These are phyloP conservation scores for Orthosia gracilis DNA, from an alignment of 2,888 invertebrate genomes.

Conservation along the genomic window DNA sequence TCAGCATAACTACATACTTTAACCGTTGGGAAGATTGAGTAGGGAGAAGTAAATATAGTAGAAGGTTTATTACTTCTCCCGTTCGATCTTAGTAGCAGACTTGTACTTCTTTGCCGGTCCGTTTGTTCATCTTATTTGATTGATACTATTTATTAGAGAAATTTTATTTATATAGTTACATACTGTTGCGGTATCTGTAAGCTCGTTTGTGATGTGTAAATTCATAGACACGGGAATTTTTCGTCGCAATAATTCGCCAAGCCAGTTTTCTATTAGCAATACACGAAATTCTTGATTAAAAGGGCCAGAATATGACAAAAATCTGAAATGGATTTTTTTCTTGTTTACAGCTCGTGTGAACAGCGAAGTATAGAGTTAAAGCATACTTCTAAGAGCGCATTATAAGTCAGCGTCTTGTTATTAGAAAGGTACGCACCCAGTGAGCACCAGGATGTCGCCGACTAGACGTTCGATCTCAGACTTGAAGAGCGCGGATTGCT, in stretches of 20 bases:
- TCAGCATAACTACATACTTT: background rate
- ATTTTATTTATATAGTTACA: no score
- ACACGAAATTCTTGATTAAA: constrained; percentile 97
- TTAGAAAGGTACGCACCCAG: constrained; percentile 86
- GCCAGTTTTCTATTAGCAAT: constrained; percentile 93
- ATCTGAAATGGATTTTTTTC: constrained; percentile 81
- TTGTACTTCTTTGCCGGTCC: background rate
- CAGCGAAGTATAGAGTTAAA: background rate
- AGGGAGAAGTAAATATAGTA: background rate
- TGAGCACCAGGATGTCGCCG: constrained; percentile 96
- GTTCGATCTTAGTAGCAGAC: background rate
- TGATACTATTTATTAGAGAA: background rate
- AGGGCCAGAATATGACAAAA: constrained; percentile 96
- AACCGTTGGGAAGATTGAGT: background rate
- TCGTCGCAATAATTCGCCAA: constrained; percentile 92
- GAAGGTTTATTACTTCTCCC: background rate
- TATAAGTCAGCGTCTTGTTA: background rate
- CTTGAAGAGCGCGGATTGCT: constrained; percentile 95
- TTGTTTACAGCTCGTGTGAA: background rate
- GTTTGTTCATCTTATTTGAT: background rate
- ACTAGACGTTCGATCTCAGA: constrained; percentile 96
- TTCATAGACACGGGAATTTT: constrained; percentile 95
- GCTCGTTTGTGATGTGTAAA: constrained; percentile 94
- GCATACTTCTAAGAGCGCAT: no score
- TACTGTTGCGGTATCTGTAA: constrained; percentile 95